phyloP scores from a whole-genome alignment of 2,797 vertebrate species.

The Chelon auratus region DNA sequence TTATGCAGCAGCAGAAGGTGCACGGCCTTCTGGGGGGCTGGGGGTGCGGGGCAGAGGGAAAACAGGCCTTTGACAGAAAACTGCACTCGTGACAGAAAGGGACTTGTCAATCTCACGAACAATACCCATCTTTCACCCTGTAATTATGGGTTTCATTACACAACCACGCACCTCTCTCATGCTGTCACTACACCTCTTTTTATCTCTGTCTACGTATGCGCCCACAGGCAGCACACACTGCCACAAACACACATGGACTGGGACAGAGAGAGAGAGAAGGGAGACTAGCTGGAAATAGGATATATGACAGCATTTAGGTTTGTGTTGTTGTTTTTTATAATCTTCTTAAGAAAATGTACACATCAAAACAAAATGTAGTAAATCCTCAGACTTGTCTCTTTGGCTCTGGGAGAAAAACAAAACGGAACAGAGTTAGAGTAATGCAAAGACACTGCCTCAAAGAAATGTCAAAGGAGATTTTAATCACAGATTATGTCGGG shows the following conservation, averaged over 20 bases:
- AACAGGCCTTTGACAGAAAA: slow-evolving; percentile 76
- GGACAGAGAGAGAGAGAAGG: not conserved
- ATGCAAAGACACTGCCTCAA: slow-evolving; percentile 49
- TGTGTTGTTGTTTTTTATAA: slow-evolving; percentile 55
- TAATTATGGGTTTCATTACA: slow-evolving; percentile 83
- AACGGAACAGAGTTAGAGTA: slow-evolving; percentile 35
- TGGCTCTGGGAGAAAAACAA: slow-evolving; percentile 43
- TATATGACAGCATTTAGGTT: slow-evolving; percentile 40
- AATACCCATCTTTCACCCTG: slow-evolving; percentile 71
- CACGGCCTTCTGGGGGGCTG: slow-evolving; percentile 49
- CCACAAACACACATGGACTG: slow-evolving; percentile 14
- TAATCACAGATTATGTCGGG: slow-evolving; percentile 69
- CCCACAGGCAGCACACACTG: slow-evolving; percentile 31
- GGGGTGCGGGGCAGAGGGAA: slow-evolving; percentile 11
- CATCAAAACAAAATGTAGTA: slow-evolving; percentile 68
- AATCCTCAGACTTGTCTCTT: slow-evolving; percentile 54
- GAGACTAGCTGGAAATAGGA: slow-evolving; percentile 44
- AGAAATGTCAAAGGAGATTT: slow-evolving; percentile 72
- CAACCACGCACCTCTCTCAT: slow-evolving; percentile 60
- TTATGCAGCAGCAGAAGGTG: slow-evolving; percentile 62
- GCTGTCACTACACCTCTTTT: slow-evolving; percentile 63
- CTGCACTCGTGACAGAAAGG: slow-evolving; percentile 75
- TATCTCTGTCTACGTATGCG: slow-evolving; percentile 45
- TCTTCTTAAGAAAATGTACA: slow-evolving; percentile 67
- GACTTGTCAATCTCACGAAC: slow-evolving; percentile 79